Evolutionary conservation across 2,113 vertebrate genomes (phyloP).

Genomic region (Crypturellus undulatus): DNA sequence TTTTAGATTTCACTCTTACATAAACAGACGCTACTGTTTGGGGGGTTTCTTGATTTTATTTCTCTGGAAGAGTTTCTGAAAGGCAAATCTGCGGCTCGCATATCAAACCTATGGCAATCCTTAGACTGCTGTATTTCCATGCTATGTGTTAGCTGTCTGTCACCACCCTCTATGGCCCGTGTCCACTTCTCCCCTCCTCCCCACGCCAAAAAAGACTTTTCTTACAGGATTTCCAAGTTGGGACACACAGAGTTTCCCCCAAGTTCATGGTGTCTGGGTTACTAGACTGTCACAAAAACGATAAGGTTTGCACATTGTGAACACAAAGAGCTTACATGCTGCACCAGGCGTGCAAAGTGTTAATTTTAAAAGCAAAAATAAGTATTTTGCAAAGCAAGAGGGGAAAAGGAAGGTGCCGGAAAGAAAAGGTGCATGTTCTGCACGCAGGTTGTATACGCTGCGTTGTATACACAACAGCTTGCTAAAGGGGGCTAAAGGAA

Average conservation of each 20-base stretch:
- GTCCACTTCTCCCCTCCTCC: neutral
- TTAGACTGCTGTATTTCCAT: neutral
- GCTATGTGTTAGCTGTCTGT: neutral
- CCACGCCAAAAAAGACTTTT: neutral
- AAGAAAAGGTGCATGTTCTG: neutral
- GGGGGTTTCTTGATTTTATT: neutral
- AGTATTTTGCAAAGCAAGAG: neutral
- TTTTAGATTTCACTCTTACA: neutral
- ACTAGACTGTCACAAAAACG: neutral
- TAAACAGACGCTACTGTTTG: constrained; percentile 28
- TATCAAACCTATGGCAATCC: neutral
- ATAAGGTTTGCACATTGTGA: neutral
- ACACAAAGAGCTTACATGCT: neutral
- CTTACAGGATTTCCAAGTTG: neutral
- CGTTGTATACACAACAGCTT: neutral
- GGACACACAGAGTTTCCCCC: neutral
- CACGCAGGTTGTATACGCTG: neutral
- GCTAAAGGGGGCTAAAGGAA: neutral
- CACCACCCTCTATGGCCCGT: neutral
- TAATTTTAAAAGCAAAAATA: neutral
- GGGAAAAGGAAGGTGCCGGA: neutral
- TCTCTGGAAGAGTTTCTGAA: neutral
- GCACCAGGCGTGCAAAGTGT: neutral
- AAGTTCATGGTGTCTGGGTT: neutral
- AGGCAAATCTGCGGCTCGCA: neutral